A percentile compares a stretch with the other conserved stretches of the same genome.
phyloP scores from a whole-genome alignment of 2,888 invertebrate species.

The Cosmopolites sordidus region DNA sequence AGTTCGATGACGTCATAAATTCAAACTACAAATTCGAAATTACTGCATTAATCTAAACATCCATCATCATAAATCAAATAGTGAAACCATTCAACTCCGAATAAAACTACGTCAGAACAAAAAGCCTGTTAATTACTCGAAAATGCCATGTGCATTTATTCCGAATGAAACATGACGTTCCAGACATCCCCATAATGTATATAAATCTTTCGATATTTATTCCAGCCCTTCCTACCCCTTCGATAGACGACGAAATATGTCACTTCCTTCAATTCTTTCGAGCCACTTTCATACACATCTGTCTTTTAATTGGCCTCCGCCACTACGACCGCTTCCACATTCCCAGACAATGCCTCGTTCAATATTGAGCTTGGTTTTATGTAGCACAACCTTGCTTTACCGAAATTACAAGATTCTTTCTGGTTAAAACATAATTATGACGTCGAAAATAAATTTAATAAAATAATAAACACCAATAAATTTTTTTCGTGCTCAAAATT shows the following conservation, averaged over 20 bases:
- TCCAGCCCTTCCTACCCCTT: neutral
- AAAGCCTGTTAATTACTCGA: too few species aligned
- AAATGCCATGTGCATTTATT: too few species aligned
- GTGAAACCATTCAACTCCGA: too few species aligned
- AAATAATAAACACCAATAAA: too few species aligned
- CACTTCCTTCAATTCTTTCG: neutral
- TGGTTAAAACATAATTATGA: too few species aligned
- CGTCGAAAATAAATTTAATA: too few species aligned
- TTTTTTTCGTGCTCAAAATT: too few species aligned
- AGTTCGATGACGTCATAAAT: too few species aligned
- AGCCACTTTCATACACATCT: neutral
- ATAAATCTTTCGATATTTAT: neutral
- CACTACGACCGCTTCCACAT: neutral
- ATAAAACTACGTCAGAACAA: too few species aligned
- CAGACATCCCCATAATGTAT: neutral
- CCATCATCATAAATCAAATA: too few species aligned
- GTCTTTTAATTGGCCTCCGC: neutral
- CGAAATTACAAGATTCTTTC: neutral
- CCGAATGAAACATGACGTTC: neutral
- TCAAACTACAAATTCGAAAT: too few species aligned
- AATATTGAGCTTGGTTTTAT: neutral
- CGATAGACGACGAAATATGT: neutral
- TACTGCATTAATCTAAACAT: too few species aligned
- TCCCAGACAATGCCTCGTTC: neutral
- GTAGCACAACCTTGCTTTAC: neutral